Conservation (phyloP, 1,140 invertebrate species). For the Aphelenchoides fujianensis region DNA sequence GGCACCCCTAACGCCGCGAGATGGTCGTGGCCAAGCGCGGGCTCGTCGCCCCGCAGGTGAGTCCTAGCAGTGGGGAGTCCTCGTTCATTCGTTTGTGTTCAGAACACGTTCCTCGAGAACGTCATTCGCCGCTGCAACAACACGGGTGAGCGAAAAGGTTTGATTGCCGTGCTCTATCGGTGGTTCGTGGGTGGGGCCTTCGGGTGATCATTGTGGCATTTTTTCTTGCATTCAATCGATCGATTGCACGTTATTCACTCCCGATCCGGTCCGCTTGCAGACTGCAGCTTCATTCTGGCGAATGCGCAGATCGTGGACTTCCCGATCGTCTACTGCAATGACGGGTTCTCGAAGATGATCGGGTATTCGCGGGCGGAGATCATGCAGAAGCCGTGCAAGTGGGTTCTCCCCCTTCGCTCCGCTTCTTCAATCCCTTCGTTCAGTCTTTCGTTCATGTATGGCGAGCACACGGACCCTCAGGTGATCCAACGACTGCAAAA, state of each 20-base stretch:
- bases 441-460: constrained; percentile 83
- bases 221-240: too few species aligned
- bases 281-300: constrained; percentile 96
- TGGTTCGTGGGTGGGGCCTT: too few species aligned
- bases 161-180: neutral
- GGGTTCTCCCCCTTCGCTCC: constrained; percentile 64
- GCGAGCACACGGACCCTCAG: constrained; percentile 90
- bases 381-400: constrained; percentile 86
- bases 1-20: too few species aligned
- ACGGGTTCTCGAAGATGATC: constrained; percentile 95
- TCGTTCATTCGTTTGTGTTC: too few species aligned
- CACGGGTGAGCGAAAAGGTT: constrained; percentile 73
- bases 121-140: constrained; percentile 94
- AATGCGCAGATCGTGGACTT: constrained; percentile 99
- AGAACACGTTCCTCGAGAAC: constrained; percentile 99
- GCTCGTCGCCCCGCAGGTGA: constrained; percentile 79
- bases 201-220: too few species aligned
- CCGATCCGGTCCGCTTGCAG: too few species aligned
- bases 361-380: constrained; percentile 97
- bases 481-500: constrained; percentile 87
- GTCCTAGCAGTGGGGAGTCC: too few species aligned
- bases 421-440: neutral
- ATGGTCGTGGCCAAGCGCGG: constrained; percentile 67
- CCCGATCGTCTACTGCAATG: constrained; percentile 99
- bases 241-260: too few species aligned